These are phyloP conservation scores for Peromyscus eremicus DNA, from an alignment of 2,797 vertebrate genomes.

Conservation along the genomic window DNA sequence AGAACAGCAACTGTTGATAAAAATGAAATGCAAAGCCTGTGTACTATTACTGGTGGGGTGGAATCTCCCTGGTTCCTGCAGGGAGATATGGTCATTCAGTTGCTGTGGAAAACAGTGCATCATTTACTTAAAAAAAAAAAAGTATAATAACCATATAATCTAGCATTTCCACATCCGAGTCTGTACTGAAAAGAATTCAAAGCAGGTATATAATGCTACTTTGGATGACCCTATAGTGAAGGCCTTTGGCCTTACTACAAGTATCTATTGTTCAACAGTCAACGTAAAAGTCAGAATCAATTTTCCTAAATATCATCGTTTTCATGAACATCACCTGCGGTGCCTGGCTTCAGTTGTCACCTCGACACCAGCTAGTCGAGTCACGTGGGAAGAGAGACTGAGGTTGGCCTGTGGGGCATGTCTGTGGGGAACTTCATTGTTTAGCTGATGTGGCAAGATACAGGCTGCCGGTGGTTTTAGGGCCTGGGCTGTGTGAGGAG, in stretches of 20 bases:
- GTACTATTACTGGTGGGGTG: too few relatives aligned
- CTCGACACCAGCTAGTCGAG: neutral
- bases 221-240: neutral
- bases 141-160: neutral
- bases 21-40: neutral
- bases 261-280: slow-evolving; percentile 29
- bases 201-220: neutral
- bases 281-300: slow-evolving; percentile 14
- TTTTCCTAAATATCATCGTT: slow-evolving; percentile 10
- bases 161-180: neutral
- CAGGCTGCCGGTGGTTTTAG: neutral
- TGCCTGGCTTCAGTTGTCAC: neutral
- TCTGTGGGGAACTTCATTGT: too few relatives aligned
- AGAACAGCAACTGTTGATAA: neutral
- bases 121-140: neutral
- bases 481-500: neutral
- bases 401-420: neutral
- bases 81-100: neutral
- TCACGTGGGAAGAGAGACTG: neutral
- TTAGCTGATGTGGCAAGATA: neutral
- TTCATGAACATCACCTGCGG: neutral
- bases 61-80: too few relatives aligned
- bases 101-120: neutral
- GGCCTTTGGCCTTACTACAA: neutral
- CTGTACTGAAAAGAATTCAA: neutral